Conservation (phyloP, 2,113 vertebrate species). For the Gymnocephalus cernua region DNA sequence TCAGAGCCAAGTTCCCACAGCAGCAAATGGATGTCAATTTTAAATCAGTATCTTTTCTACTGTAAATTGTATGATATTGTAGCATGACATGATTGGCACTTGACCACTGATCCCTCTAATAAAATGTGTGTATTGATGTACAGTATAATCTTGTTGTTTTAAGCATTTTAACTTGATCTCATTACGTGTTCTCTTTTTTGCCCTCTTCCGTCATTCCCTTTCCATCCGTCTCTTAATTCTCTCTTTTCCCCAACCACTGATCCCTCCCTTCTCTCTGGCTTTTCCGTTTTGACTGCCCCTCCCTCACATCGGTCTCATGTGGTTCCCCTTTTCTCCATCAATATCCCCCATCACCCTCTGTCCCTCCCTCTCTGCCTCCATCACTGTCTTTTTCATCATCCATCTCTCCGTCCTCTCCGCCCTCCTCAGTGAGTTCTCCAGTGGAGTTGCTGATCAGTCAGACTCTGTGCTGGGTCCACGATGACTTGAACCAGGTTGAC, state of each 20-base stretch:
- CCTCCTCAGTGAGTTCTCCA: conserved; percentile 91
- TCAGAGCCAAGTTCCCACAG: conserved; percentile 23
- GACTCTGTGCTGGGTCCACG: conserved; percentile 98
- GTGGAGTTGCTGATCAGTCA: conserved; percentile 98
- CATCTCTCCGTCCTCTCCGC: not conserved
- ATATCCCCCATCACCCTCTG: not conserved
- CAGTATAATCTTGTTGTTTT: not conserved
- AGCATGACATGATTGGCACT: not conserved
- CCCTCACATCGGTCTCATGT: not conserved
- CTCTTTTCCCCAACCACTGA: not conserved
- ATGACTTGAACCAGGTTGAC: conserved; percentile 96
- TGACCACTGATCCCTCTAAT: not conserved
- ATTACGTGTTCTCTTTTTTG: not conserved
- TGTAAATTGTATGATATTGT: not conserved
- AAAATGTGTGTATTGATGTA: not conserved
- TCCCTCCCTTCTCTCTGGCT: not conserved
- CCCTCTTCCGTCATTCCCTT: not conserved
- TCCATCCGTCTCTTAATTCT: not conserved
- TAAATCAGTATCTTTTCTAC: not conserved
- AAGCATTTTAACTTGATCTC: not conserved
- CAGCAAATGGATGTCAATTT: not conserved
- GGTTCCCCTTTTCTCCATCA: not conserved
- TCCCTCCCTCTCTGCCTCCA: not conserved
- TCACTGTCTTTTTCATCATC: not conserved
- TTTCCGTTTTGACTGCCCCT: not conserved